These are phyloP conservation scores for Muschampia plurimacula DNA, from an alignment of 2,888 invertebrate species.

Conservation along the genomic window DNA sequence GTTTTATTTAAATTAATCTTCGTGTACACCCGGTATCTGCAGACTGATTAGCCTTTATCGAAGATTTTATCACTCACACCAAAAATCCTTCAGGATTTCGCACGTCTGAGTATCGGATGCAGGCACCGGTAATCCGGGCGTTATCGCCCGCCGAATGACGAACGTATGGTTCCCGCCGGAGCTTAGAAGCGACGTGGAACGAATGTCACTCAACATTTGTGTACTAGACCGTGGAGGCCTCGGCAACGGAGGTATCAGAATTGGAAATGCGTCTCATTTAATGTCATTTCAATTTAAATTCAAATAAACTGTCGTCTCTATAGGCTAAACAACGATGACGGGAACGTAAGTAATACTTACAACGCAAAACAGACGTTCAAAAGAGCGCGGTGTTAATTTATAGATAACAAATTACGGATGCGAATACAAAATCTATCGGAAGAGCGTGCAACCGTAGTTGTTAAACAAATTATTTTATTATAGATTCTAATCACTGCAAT, in stretches of 20 bases:
- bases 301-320: not conserved
- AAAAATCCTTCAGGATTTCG: conserved; percentile 39
- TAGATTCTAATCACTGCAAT: conserved; percentile 63
- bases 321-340: no score
- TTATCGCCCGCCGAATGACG: conserved; percentile 40
- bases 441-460: conserved; percentile 46
- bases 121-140: conserved; percentile 37
- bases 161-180: conserved; percentile 38
- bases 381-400: not conserved
- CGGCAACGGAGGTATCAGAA: not conserved
- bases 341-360: no score
- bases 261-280: conserved; percentile 6
- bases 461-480: conserved; percentile 68
- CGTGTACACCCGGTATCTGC: conserved; percentile 14
- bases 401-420: not conserved
- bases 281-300: not conserved
- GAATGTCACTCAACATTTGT: conserved; percentile 38
- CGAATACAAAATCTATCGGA: conserved; percentile 2
- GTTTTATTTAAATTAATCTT: conserved; percentile 24
- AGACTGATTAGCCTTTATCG: conserved; percentile 30
- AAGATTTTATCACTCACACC: conserved; percentile 37
- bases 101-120: conserved; percentile 39
- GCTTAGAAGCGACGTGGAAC: conserved; percentile 33
- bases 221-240: conserved; percentile 29
- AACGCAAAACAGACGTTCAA: no score